Conservation (phyloP, 1,140 invertebrate species). For the Vanessa atalanta region DNA sequence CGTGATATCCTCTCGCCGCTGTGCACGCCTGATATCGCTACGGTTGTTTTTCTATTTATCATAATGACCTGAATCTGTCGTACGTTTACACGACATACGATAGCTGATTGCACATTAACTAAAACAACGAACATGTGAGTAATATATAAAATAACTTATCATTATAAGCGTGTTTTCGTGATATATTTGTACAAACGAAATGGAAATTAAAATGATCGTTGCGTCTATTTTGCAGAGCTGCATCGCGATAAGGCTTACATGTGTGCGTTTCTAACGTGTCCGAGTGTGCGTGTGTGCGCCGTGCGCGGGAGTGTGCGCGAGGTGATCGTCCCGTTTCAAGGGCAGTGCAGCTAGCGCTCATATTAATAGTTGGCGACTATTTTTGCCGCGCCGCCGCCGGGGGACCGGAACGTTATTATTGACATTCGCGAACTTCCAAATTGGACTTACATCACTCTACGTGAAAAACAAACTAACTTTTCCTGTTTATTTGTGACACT, state of each 20-base stretch:
- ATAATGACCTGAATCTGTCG: conserved; percentile 47
- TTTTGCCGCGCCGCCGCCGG: conserved; percentile 69
- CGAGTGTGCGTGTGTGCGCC: conserved; percentile 49
- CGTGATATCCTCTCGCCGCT: conserved; percentile 41
- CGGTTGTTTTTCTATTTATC: conserved; percentile 46
- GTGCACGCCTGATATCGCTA: conserved; percentile 31
- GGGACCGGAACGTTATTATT: conserved; percentile 76
- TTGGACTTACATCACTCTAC: conserved; percentile 62
- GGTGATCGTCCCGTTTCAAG: conserved; percentile 78
- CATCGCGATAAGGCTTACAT: conserved; percentile 55
- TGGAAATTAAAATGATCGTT: conserved; percentile 73
- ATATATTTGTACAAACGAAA: conserved; percentile 64
- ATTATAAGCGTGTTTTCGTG: conserved; percentile 30
- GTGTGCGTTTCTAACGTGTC: conserved; percentile 52
- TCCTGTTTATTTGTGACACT: conserved; percentile 39
- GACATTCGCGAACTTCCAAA: conserved; percentile 75
- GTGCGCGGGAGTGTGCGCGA: conserved; percentile 63
- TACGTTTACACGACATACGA: conserved; percentile 27
- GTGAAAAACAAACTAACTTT: conserved; percentile 31
- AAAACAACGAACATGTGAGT: conserved; percentile 16
- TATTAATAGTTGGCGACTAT: conserved; percentile 79
- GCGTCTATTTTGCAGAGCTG: conserved; percentile 66
- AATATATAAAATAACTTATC: conserved; percentile 25
- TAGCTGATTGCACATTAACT: conserved; percentile 27
- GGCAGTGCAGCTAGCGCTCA: conserved; percentile 76